Evolutionary conservation across 2,113 vertebrate species (phyloP).

Genomic region (Scortum barcoo): DNA sequence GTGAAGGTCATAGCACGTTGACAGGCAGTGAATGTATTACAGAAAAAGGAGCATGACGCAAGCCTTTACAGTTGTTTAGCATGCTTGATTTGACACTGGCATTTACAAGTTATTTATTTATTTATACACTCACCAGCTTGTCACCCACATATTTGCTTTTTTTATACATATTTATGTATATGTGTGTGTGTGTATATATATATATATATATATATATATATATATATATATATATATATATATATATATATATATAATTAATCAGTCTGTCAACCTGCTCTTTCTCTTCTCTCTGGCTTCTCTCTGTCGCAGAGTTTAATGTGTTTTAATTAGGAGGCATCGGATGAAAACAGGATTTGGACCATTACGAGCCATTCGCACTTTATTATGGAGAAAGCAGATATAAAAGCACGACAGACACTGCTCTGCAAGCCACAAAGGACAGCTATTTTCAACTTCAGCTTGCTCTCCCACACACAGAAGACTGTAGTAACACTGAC

Average conservation of each 20-base stretch:
- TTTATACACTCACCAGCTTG: conserved; percentile 2
- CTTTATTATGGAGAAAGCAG: not conserved
- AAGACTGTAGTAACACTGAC: conserved; percentile 63
- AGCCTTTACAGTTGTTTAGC: conserved; percentile 10
- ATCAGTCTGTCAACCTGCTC: conserved; percentile 9
- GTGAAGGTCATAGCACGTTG: conserved; percentile 70
- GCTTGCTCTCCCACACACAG: conserved; percentile 24
- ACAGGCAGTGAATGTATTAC: conserved; percentile 27
- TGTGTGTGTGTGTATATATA: too few species aligned
- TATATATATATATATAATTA: conserved; percentile 27
- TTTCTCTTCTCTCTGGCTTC: conserved; percentile 27
- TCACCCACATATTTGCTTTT: conserved; percentile 18
- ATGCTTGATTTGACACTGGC: conserved; percentile 7
- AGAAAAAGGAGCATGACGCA: conserved; percentile 31
- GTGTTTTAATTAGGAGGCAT: conserved; percentile 3
- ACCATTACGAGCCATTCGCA: conserved; percentile 11
- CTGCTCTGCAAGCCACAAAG: conserved; percentile 2
- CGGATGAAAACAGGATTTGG: not conserved
- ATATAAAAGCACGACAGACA: conserved; percentile 12
- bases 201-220: too few species aligned
- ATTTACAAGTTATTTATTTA: conserved; percentile 24
- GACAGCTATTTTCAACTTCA: conserved; percentile 37
- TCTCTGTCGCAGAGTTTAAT: conserved; percentile 11
- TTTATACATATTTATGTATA: too few species aligned
- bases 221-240: too few species aligned